A percentile compares a stretch with the other conserved stretches of the same genome.
These are phyloP conservation scores for Phaenicophaeus curvirostris DNA, from an alignment of 2,797 vertebrate genomes.

Conservation along the genomic window DNA sequence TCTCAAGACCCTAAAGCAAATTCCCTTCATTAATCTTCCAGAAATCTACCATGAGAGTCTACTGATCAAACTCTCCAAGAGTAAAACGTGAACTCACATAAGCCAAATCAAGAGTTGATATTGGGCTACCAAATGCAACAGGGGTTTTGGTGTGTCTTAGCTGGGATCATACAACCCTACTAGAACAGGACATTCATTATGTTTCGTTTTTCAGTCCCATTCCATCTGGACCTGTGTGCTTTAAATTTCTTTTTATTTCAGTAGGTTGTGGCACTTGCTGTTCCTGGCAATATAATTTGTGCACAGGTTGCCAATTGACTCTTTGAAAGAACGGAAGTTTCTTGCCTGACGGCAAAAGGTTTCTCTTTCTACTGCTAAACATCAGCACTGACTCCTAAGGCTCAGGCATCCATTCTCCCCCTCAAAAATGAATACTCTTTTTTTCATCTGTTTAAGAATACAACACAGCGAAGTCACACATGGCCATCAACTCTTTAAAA, in stretches of 20 bases:
- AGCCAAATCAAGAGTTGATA: background rate
- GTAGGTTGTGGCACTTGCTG: background rate
- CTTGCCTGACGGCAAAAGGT: background rate
- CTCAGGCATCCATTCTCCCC: background rate
- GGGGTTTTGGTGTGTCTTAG: background rate
- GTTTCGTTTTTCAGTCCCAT: background rate
- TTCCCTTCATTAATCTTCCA: background rate
- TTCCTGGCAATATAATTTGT: background rate
- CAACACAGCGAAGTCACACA: background rate
- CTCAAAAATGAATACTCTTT: rapidly evolving
- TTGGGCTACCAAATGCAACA: background rate
- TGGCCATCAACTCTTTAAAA: background rate
- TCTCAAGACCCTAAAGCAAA: background rate
- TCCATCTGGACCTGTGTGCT: background rate
- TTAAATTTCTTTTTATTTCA: background rate
- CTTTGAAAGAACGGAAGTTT: background rate
- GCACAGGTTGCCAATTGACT: background rate
- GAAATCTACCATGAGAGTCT: background rate
- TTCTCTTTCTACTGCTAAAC: background rate
- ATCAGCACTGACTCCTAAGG: background rate
- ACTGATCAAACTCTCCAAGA: background rate
- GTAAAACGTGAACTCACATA: background rate
- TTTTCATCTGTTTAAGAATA: background rate
- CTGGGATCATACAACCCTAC: background rate
- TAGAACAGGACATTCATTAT: background rate